Base-by-base conservation (phyloP, 2,797 vertebrate species). In the Mastacembelus armatus region DNA sequence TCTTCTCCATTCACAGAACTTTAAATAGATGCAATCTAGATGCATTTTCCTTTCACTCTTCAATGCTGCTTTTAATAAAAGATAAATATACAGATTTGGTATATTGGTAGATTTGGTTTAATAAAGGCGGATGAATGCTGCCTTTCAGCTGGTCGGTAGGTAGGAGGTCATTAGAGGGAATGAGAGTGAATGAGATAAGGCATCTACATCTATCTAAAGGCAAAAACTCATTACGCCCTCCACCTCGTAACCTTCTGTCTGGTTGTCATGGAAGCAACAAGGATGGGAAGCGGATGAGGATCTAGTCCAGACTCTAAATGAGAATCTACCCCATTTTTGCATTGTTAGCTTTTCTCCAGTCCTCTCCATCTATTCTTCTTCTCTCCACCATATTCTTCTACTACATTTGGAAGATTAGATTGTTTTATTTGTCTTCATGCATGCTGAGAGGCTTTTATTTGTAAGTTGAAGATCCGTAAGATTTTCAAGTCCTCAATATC, bases 181-280 rank as follows among this genome's bases (percentile, higher is more conserved):
- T 66, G 38, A 65, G 56, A 59, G 40, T 3, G 36, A n/a, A 40
- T 71, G 59, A 71, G 55, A 71, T 65, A 67, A 49, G 22, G 66
- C 16, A 10, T 81, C 49, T 69, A 77, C 65, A 43, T 67, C 67
- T 56, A 60, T 80, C 64, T 55, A 32, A 77, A 86, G 68, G 83
- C 70, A 68, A 74, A 86, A 83, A 67, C 77, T 85, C 76, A 89
- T 84, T 76, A 85, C 27, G 21, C 66, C 78, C 74, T 82, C 68
- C 80, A 75, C 69, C 85, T 80, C 59, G 29, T 79, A 83, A 80
- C 79, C 83, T 79, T 59, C 69, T 63, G 77, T 85, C 88, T 88
- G 85, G 92, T 92, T 93, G 90, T 90, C 85, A 92, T 92, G 89
- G 90, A 88, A 92, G 89, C 90, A 80, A 56, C 60, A 47, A 56